A percentile compares a stretch with the other conserved stretches of the same genome.
phyloP scores from a whole-genome alignment of 2,797 vertebrate genomes.

The Diplodus sargus region DNA sequence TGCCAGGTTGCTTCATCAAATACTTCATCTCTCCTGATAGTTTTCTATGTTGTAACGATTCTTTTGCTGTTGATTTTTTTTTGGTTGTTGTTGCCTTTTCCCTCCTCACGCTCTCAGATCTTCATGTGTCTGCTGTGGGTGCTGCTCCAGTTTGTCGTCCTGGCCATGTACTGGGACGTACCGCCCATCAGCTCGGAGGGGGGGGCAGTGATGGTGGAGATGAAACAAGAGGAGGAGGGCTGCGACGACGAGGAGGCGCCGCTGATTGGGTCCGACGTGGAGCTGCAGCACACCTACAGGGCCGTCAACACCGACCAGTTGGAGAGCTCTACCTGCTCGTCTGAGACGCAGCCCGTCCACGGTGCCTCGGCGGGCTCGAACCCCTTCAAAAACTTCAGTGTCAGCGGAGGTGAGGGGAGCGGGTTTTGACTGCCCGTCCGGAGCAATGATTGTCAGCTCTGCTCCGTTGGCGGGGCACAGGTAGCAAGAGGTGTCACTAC shows the following conservation, averaged over 20 bases:
- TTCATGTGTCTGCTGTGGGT: constrained; percentile 90
- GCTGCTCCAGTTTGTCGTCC: constrained; percentile 84
- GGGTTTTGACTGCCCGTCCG: constrained; percentile 41
- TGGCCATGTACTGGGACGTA: constrained; percentile 84
- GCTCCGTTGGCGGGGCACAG: constrained; percentile 24
- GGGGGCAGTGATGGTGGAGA: constrained; percentile 53
- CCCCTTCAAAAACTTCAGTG: constrained; percentile 78
- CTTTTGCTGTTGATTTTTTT: neutral
- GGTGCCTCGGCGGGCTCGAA: constrained; percentile 8
- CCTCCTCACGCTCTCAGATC: constrained; percentile 72
- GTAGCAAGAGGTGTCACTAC: constrained; percentile 62
- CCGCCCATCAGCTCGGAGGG: constrained; percentile 67
- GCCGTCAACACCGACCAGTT: constrained; percentile 59
- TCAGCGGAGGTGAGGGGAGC: constrained; percentile 82
- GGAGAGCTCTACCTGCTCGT: constrained; percentile 32
- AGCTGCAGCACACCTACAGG: constrained; percentile 67
- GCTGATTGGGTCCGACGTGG: constrained; percentile 70
- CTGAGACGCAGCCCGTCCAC: constrained; percentile 17
- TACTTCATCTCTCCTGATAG: constrained; percentile 3
- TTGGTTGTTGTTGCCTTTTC: neutral
- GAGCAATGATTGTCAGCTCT: constrained; percentile 45
- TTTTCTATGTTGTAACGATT: constrained; percentile 20
- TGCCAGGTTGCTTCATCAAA: constrained; percentile 22
- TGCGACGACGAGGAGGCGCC: constrained; percentile 68
- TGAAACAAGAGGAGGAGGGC: constrained; percentile 61